Evolutionary conservation across 2,797 vertebrate genomes (phyloP).

Genomic region (Danio choprae): DNA sequence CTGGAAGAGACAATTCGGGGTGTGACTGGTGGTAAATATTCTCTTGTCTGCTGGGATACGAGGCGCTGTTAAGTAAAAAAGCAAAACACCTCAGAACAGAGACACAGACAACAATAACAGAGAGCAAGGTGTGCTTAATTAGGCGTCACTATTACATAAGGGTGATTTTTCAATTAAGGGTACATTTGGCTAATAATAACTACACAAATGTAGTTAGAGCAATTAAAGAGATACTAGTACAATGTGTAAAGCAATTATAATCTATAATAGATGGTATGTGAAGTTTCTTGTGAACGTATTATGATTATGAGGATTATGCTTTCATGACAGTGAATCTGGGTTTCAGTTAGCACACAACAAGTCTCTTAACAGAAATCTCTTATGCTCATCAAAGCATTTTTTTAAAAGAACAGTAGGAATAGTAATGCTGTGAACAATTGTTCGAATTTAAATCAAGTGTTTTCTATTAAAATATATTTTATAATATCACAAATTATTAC

Average conservation of each 20-base stretch:
- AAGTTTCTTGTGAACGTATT: not conserved
- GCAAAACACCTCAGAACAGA: not conserved
- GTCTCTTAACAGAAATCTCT: not conserved
- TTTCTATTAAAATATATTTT: not conserved
- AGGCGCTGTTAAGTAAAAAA: constrained; percentile 71
- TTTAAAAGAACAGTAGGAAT: not conserved
- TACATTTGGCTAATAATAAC: not conserved
- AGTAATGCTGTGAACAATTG: not conserved
- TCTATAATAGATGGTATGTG: not conserved
- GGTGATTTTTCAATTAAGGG: not conserved
- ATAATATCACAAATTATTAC: not conserved
- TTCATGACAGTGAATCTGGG: not conserved
- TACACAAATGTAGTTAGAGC: not conserved
- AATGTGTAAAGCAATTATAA: not conserved
- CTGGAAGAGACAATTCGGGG: constrained; percentile 82
- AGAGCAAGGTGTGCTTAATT: not conserved
- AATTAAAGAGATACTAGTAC: not conserved
- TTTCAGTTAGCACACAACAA: not conserved
- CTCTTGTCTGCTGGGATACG: constrained; percentile 82
- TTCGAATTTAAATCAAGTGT: not conserved
- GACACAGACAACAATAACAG: not conserved
- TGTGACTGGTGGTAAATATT: constrained; percentile 85
- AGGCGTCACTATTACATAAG: not conserved
- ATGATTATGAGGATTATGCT: not conserved
- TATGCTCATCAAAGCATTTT: not conserved